Evolutionary conservation across 2,797 vertebrate species (phyloP).

Genomic region (Sorex maritimensis): DNA sequence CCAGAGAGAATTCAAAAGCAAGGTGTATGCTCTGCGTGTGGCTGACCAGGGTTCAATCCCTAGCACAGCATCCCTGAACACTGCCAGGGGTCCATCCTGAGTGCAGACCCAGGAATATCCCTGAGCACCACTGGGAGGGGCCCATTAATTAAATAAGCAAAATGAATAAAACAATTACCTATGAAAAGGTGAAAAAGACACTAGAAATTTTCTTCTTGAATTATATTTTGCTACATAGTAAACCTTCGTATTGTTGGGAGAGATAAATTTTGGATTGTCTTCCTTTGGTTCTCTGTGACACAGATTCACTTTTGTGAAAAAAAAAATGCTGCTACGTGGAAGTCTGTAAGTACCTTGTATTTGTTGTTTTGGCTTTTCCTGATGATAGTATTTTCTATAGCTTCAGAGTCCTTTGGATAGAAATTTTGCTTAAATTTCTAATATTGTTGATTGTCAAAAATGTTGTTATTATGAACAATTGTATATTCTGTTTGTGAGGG

Average conservation of each 20-base stretch:
- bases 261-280: constrained; percentile 98
- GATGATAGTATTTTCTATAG: background rate
- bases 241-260: constrained; percentile 96
- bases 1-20: too few relatives aligned
- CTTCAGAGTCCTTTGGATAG: constrained; percentile 32
- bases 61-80: too few relatives aligned
- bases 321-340: constrained; percentile 99
- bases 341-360: constrained; percentile 93
- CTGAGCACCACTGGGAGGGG: too few relatives aligned
- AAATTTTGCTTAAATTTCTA: constrained; percentile 59
- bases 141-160: too few relatives aligned
- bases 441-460: constrained; percentile 58
- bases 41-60: too few relatives aligned
- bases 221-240: constrained; percentile 28
- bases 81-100: too few relatives aligned
- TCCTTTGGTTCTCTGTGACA: constrained; percentile 98
- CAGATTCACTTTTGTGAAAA: constrained; percentile 98
- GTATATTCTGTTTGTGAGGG: background rate
- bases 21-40: too few relatives aligned
- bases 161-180: too few relatives aligned
- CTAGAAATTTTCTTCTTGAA: background rate
- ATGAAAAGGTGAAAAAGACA: too few relatives aligned
- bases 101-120: too few relatives aligned
- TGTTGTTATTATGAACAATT: constrained; percentile 45
- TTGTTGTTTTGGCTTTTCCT: constrained; percentile 68